Evolutionary conservation across 2,888 invertebrate species (phyloP), one percentile per base, ranked within the genome.

Genomic region (Cephus rjabovi): DNA sequence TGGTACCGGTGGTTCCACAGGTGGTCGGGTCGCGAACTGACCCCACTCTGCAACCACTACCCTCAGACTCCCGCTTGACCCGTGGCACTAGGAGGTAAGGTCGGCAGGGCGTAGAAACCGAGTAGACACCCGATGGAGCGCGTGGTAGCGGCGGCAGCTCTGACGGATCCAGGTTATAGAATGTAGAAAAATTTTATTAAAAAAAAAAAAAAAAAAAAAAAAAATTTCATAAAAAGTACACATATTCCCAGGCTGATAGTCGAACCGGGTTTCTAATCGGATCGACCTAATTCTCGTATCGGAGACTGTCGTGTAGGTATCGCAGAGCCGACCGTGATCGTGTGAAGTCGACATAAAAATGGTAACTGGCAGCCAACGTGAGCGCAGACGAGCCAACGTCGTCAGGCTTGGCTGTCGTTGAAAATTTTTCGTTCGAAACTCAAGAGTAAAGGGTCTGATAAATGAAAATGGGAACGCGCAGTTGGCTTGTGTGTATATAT

Each of bases 21-120:
- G 89, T 89, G 89, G 89, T 89, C 88, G 89, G 88, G 88, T 89
- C 89, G 88, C 87, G 87, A 87, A 86, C 87, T 87, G 88, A 89
- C 89, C 89, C 87, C 83, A 85, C 86, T 85, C 86, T 84, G 79
- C 79, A 81, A 71, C 84, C 56, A 9, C 56, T 56, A 9, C 9
- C 56, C 82, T 75, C 81, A 81, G 80, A 80, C 81, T 76, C 76
- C 83, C 79, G 76, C 81, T 83, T 81, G 82, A 81, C 80, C 83
- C 79, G 6, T 9, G 1, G 31, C 33, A 71, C 56, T 9, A 23
- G 71, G 33, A 23, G 71, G 71, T 34, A 71, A 71, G 71, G 71
- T 71, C 31, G 71, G 11, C 70, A 30, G 70, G 70, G 3, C 23
- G 12, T 4, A 71, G 40, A 56, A 9, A 9, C 56, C 56, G 6